A percentile compares a stretch with the other conserved stretches of the same genome.
These are phyloP conservation scores for Heliconius sara DNA, from an alignment of 2,888 invertebrate genomes.

Conservation along the genomic window DNA sequence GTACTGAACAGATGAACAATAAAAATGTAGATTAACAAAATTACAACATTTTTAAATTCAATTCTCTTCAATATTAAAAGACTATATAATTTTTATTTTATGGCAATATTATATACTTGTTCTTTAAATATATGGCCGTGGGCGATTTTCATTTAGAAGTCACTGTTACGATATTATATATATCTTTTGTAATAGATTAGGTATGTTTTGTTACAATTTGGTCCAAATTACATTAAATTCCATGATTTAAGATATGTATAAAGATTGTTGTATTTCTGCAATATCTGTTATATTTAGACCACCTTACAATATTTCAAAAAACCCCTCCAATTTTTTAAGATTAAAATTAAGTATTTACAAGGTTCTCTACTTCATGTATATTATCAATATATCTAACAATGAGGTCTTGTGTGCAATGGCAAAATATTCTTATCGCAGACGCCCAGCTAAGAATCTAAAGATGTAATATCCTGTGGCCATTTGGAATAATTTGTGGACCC, in stretches of 20 bases:
- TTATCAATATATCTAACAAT: neutral
- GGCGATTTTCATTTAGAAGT: neutral
- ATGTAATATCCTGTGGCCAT: conserved; percentile 84
- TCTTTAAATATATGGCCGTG: neutral
- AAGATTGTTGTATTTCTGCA: neutral
- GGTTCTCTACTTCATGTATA: neutral
- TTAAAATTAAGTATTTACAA: conserved; percentile 5
- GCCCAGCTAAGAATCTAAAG: conserved; percentile 74
- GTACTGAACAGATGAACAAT: no score
- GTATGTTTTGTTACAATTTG: no score
- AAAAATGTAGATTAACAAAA: no score
- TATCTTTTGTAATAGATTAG: neutral
- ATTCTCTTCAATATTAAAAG: neutral
- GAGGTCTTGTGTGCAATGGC: neutral
- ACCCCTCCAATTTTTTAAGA: neutral
- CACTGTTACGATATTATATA: neutral
- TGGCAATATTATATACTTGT: neutral
- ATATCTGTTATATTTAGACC: no score
- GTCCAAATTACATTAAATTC: no score
- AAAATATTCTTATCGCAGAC: conserved; percentile 63
- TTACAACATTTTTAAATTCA: neutral
- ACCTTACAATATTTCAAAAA: neutral
- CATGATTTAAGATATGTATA: no score
- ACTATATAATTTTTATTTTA: neutral
- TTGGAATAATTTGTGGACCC: conserved; percentile 86